Percentiles rank a stretch among this genome's conserved stretches.
phyloP scores from a whole-genome alignment of 2,888 invertebrate genomes.

The Eupelmus urozonus region DNA sequence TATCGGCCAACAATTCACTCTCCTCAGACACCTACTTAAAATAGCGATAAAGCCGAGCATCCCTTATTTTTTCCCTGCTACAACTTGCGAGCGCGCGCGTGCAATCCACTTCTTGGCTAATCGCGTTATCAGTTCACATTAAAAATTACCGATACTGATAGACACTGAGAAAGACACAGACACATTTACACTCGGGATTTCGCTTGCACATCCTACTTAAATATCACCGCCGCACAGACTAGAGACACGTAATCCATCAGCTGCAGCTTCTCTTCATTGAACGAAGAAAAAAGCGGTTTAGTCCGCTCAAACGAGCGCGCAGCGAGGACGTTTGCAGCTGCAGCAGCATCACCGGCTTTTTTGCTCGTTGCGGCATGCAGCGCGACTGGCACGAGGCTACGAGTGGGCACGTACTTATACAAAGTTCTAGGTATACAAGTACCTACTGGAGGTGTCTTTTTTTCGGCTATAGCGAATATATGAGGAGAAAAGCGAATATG shows the following conservation, averaged over 20 bases:
- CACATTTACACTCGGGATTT: conserved; percentile 20
- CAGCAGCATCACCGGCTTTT: conserved; percentile 15
- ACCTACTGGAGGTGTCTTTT: neutral
- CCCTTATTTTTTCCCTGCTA: too few relatives aligned
- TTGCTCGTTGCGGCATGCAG: neutral
- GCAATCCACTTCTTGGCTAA: too few relatives aligned
- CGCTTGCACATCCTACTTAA: conserved; percentile 16
- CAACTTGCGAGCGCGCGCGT: too few relatives aligned
- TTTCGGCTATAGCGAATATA: neutral
- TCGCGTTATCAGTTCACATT: too few relatives aligned
- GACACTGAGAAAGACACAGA: neutral
- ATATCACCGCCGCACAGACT: conserved; percentile 10
- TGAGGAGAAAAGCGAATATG: neutral
- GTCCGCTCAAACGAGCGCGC: neutral
- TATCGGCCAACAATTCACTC: conserved; percentile 26
- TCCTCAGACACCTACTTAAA: conserved; percentile 2
- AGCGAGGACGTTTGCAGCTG: neutral
- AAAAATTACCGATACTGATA: neutral
- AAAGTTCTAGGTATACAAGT: too few relatives aligned
- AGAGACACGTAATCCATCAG: neutral
- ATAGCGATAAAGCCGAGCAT: neutral
- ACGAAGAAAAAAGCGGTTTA: conserved; percentile 14
- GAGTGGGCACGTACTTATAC: neutral
- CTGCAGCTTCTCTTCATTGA: neutral
- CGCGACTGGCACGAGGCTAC: neutral